These are phyloP conservation scores for Hippocampus mohnikei DNA, from an alignment of 2,113 vertebrate genomes.

Conservation along the genomic window DNA sequence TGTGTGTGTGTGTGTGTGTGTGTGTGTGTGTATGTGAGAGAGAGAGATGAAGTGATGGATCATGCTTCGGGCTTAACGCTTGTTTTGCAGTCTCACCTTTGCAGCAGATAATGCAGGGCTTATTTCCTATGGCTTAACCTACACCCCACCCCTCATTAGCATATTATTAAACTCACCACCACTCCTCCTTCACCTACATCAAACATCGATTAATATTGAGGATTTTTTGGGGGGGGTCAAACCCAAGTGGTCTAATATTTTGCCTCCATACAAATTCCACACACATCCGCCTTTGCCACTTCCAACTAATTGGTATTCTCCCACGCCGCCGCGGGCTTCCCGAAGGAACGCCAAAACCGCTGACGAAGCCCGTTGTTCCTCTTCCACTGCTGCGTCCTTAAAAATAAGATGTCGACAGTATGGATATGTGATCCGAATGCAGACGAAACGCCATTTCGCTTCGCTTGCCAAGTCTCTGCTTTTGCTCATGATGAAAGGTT, in stretches of 20 bases:
- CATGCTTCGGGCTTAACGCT: not conserved
- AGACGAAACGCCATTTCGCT: conserved; percentile 20
- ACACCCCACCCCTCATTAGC: not conserved
- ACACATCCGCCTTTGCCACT: conserved; percentile 30
- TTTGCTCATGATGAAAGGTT: not conserved
- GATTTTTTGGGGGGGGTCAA: not conserved
- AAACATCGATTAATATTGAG: conserved; percentile 47
- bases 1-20: not conserved
- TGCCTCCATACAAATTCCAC: not conserved
- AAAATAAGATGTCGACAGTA: conserved; percentile 49
- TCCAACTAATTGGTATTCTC: conserved; percentile 72
- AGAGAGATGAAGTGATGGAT: not conserved
- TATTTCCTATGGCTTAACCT: not conserved
- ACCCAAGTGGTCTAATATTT: not conserved
- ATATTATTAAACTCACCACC: not conserved
- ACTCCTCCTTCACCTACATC: conserved; percentile 30
- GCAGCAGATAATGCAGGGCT: too few relatives aligned
- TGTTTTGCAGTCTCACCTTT: not conserved
- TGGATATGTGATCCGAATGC: conserved; percentile 4
- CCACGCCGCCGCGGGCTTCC: conserved; percentile 64
- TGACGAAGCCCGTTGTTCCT: conserved; percentile 69
- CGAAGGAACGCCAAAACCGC: conserved; percentile 63
- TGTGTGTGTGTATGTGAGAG: too few relatives aligned
- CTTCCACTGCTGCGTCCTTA: conserved; percentile 55
- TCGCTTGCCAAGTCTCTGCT: not conserved